phyloP scores from a whole-genome alignment of 2,113 vertebrate genomes.

The Raja brachyura region DNA sequence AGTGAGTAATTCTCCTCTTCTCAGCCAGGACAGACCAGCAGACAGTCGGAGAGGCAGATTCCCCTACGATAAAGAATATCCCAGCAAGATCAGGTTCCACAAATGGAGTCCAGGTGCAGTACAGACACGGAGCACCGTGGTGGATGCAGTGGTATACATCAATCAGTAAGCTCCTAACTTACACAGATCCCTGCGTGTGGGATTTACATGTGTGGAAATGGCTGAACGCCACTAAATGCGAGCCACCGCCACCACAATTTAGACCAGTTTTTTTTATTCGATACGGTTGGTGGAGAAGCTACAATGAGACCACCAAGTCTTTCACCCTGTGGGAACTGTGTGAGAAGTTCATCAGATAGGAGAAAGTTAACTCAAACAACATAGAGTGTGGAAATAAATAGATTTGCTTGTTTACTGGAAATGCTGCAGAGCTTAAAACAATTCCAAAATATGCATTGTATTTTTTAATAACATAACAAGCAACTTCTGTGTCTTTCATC shows the following conservation, averaged over 20 bases:
- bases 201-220: neutral
- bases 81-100: too few species aligned
- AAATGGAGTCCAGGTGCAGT: too few species aligned
- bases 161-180: too few species aligned
- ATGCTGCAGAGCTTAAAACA: neutral
- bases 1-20: too few species aligned
- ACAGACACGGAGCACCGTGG: too few species aligned
- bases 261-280: neutral
- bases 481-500: neutral
- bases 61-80: too few species aligned
- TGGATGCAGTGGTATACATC: too few species aligned
- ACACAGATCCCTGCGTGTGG: too few species aligned
- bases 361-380: neutral
- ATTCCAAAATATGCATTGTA: neutral
- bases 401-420: neutral
- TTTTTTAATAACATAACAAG: neutral
- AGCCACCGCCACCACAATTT: too few species aligned
- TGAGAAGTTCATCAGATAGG: neutral
- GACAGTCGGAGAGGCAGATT: too few species aligned
- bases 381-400: neutral
- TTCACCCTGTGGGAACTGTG: neutral
- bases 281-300: neutral
- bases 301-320: neutral
- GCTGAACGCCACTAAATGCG: too few species aligned
- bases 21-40: too few species aligned